Conservation (phyloP, 2,888 invertebrate species). For the Tiliacea aurago region DNA sequence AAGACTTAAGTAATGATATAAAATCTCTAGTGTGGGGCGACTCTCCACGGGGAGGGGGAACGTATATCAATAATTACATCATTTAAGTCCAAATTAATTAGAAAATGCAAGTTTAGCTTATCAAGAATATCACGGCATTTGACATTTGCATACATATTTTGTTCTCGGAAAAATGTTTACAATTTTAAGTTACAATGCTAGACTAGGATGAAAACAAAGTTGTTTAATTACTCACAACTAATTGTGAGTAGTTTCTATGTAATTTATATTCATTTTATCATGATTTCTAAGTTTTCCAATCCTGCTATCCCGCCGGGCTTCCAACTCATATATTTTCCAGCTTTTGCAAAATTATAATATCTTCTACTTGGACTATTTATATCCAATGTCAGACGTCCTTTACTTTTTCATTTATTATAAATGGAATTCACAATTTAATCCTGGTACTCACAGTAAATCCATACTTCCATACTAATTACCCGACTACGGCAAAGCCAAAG, state of each 20-base stretch:
- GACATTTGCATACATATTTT: neutral
- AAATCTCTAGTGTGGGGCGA: neutral
- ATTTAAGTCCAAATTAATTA: neutral
- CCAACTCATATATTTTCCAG: constrained; percentile 15
- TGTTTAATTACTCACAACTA: neutral
- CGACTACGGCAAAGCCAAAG: too few relatives aligned
- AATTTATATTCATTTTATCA: constrained; percentile 32
- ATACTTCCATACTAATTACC: neutral
- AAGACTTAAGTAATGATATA: neutral
- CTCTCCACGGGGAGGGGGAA: neutral
- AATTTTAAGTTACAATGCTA: neutral
- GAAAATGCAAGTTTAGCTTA: neutral
- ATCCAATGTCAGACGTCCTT: neutral
- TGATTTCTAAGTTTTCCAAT: constrained; percentile 36
- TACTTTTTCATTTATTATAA: constrained; percentile 1
- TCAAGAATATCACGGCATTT: neutral
- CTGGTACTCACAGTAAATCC: neutral
- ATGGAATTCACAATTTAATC: neutral
- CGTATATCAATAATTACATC: neutral
- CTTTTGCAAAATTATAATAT: constrained; percentile 23
- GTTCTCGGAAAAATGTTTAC: neutral
- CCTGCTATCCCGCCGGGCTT: constrained; percentile 13
- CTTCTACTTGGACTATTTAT: neutral
- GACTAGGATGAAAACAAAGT: neutral
- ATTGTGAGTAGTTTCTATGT: constrained; percentile 1